These are phyloP conservation scores for Glyptemys insculpta DNA, from an alignment of 2,797 vertebrate genomes.

Conservation along the genomic window DNA sequence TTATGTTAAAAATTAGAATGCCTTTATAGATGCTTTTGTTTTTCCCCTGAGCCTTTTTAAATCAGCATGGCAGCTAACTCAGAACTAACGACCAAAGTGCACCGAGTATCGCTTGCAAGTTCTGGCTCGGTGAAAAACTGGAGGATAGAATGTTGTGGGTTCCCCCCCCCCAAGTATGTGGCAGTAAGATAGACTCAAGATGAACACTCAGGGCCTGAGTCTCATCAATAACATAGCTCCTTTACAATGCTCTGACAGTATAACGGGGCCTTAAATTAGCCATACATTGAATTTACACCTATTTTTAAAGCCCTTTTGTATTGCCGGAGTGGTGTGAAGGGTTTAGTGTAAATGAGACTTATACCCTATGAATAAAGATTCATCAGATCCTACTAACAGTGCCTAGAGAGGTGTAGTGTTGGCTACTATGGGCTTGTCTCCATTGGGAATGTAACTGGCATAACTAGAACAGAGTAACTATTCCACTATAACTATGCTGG, in stretches of 20 bases:
- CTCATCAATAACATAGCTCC: background rate
- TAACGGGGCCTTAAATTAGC: background rate
- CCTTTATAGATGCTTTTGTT: constrained; percentile 79
- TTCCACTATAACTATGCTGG: background rate
- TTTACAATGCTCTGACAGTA: background rate
- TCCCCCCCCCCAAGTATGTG: constrained; percentile 24
- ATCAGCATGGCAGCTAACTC: constrained; percentile 68
- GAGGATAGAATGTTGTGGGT: constrained; percentile 21
- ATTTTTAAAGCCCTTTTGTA: background rate
- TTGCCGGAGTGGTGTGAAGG: background rate
- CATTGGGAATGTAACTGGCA: background rate
- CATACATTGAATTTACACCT: background rate
- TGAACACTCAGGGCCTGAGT: background rate
- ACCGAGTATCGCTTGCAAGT: constrained; percentile 44
- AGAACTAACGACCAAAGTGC: constrained; percentile 39
- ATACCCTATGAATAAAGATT: background rate
- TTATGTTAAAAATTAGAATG: constrained; percentile 81
- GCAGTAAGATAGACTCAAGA: constrained; percentile 30
- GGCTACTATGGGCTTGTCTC: background rate
- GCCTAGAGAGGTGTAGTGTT: background rate
- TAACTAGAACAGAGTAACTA: background rate
- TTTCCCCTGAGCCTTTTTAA: constrained; percentile 79
- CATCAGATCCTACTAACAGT: background rate
- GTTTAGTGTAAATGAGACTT: background rate
- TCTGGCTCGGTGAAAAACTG: constrained; percentile 26